A percentile compares a stretch with the other conserved stretches of the same genome.
These are phyloP conservation scores for Poeciliopsis occidentalis DNA, from an alignment of 2,113 vertebrate species.

Conservation along the genomic window DNA sequence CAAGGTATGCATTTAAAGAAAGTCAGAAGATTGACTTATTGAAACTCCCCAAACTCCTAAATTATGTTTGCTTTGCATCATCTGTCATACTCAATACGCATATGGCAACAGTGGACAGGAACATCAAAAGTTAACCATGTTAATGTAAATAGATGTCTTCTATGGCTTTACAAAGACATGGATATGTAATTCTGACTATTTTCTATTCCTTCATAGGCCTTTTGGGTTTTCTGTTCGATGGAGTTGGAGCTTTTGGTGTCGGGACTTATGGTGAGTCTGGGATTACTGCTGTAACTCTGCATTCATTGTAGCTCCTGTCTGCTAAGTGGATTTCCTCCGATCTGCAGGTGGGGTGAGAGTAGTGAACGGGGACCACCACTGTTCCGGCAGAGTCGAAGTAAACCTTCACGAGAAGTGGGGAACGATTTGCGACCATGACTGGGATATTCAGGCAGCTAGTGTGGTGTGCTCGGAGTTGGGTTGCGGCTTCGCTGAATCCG, in stretches of 20 bases:
- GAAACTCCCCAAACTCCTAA: too few relatives aligned
- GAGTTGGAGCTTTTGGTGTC: slow-evolving; percentile 66
- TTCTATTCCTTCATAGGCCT: slow-evolving; percentile 53
- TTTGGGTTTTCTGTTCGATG: slow-evolving; percentile 56
- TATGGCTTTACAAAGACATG: neutral
- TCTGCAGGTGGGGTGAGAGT: slow-evolving; percentile 69
- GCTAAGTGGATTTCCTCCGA: slow-evolving; percentile 13
- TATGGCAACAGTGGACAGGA: neutral
- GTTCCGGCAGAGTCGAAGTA: slow-evolving; percentile 79
- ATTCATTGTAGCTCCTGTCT: neutral
- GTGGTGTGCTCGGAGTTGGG: slow-evolving; percentile 80
- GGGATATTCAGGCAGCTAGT: slow-evolving; percentile 73
- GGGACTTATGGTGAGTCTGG: slow-evolving; percentile 69
- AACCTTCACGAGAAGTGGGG: slow-evolving; percentile 74
- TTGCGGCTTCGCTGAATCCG: slow-evolving; percentile 73
- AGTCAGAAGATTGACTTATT: too few relatives aligned
- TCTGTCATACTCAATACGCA: neutral
- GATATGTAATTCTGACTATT: neutral
- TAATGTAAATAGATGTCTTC: neutral
- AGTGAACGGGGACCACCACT: slow-evolving; percentile 64
- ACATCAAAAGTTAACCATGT: neutral
- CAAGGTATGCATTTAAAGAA: too few relatives aligned
- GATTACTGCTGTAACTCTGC: neutral
- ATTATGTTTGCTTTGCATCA: neutral
- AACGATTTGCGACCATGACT: slow-evolving; percentile 73